Percentiles rank a stretch among this genome's conserved stretches.
Conservation (phyloP, 2,888 invertebrate species). For the Matsumyia berberina region DNA sequence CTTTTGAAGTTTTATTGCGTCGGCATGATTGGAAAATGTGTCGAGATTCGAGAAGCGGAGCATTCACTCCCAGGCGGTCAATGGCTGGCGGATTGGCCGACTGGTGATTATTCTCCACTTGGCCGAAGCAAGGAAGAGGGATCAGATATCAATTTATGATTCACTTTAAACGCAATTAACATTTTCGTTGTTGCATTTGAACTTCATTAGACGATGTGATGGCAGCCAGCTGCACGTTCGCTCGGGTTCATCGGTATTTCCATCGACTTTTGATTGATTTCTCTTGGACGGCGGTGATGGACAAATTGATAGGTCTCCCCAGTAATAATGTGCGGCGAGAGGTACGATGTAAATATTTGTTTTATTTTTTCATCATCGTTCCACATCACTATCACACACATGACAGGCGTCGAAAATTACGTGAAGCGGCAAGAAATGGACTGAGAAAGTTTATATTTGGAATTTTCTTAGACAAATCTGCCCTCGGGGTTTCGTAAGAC, state of each 20-base stretch:
- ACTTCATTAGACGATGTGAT: conserved; percentile 9
- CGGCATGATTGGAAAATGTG: conserved; percentile 35
- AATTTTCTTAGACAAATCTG: background rate
- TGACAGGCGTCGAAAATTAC: conserved; percentile 47
- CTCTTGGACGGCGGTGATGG: conserved; percentile 34
- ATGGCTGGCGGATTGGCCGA: background rate
- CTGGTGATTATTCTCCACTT: conserved; percentile 4
- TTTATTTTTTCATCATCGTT: conserved; percentile 19
- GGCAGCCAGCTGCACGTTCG: conserved; percentile 2
- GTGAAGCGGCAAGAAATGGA: conserved; percentile 27
- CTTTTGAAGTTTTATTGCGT: conserved; percentile 30
- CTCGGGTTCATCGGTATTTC: background rate
- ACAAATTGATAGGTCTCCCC: conserved; percentile 23
- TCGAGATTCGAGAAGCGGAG: conserved; percentile 23
- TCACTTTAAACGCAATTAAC: conserved; percentile 63
- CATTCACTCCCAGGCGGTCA: conserved; percentile 40
- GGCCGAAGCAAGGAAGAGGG: background rate
- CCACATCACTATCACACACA: background rate
- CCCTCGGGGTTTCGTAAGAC: background rate
- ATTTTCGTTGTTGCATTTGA: conserved; percentile 33
- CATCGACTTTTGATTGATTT: conserved; percentile 35
- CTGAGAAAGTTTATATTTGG: background rate
- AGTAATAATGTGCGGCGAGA: conserved; percentile 8
- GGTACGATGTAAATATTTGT: conserved; percentile 46
- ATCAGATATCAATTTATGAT: conserved; percentile 58